phyloP scores from a whole-genome alignment of 2,797 vertebrate genomes.

The Centroberyx gerrardi region DNA sequence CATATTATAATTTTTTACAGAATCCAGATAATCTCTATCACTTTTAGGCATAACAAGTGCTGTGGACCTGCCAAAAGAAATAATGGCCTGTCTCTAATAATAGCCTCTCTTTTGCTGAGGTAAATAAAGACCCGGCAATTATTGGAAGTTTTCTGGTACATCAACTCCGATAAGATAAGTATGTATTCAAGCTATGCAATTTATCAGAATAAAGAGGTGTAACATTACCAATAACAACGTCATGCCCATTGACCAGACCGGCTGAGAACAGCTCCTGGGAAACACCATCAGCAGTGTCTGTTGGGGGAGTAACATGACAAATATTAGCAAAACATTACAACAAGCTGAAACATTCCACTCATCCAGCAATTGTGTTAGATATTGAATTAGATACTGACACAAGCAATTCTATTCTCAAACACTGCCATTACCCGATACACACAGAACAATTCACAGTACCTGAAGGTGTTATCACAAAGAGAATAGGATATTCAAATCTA shows the following conservation, averaged over 20 bases:
- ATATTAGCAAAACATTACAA: too few relatives aligned
- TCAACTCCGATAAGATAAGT: background rate
- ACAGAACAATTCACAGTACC: conserved; percentile 13
- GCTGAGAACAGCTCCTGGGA: conserved; percentile 99
- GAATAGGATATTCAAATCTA: conserved; percentile 39
- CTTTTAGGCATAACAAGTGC: background rate
- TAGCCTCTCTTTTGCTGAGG: too few relatives aligned
- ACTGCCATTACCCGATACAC: conserved; percentile 35
- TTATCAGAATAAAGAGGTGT: conserved; percentile 24
- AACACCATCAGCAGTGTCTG: conserved; percentile 98
- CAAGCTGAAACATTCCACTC: conserved; percentile 72
- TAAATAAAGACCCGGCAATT: too few relatives aligned
- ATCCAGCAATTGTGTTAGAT: conserved; percentile 47
- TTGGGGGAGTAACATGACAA: conserved; percentile 68
- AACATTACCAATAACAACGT: conserved; percentile 95
- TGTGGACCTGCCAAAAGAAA: background rate
- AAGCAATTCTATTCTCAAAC: conserved; percentile 24
- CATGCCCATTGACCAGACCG: conserved; percentile 95
- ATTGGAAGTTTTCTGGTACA: background rate
- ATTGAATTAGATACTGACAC: conserved; percentile 50
- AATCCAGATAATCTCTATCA: background rate
- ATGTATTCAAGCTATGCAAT: conserved; percentile 12
- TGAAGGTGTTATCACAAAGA: conserved; percentile 34
- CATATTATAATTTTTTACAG: background rate
- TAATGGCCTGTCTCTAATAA: background rate